Conservation (phyloP, 2,888 invertebrate genomes). For the Orchestes rusci region DNA sequence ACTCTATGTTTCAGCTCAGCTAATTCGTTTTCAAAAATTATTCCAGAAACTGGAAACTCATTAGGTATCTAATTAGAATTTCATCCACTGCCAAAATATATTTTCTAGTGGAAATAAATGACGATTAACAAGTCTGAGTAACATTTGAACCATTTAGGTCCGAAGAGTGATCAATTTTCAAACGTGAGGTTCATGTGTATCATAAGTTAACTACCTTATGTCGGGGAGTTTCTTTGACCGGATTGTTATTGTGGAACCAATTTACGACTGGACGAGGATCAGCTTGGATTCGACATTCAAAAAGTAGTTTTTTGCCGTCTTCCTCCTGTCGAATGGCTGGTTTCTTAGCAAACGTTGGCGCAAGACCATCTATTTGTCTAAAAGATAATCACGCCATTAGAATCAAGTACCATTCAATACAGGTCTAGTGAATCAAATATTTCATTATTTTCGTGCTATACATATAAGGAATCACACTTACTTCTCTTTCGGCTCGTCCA, state of each 20-base stretch:
- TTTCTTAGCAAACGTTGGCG: conserved; percentile 96
- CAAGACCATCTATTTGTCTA: conserved; percentile 96
- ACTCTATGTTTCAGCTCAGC: conserved; percentile 13
- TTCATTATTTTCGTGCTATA: conserved; percentile 2
- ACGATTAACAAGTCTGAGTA: too few species aligned
- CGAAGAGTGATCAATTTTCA: too few species aligned
- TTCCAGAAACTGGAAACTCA: too few species aligned
- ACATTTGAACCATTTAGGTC: too few species aligned
- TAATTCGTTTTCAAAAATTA: too few species aligned
- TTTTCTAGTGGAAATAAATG: conserved; percentile 22
- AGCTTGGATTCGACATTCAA: conserved; percentile 91
- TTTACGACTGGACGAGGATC: conserved; percentile 83
- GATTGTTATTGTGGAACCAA: conserved; percentile 84
- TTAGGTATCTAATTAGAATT: background rate
- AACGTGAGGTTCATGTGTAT: too few species aligned
- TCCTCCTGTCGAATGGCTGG: conserved; percentile 96
- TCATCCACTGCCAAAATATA: conserved; percentile 25
- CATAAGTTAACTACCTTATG: conserved; percentile 65
- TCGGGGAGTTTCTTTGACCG: conserved; percentile 73
- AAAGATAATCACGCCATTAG: conserved; percentile 32
- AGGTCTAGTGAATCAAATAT: too few species aligned
- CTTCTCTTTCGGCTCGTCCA: conserved; percentile 94
- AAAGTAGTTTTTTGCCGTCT: conserved; percentile 86
- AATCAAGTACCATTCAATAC: too few species aligned
- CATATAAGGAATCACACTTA: conserved; percentile 51